Percentiles rank a stretch among this genome's conserved stretches.
These are phyloP conservation scores for Eclectus roratus DNA, from an alignment of 2,113 vertebrate genomes.

Conservation along the genomic window DNA sequence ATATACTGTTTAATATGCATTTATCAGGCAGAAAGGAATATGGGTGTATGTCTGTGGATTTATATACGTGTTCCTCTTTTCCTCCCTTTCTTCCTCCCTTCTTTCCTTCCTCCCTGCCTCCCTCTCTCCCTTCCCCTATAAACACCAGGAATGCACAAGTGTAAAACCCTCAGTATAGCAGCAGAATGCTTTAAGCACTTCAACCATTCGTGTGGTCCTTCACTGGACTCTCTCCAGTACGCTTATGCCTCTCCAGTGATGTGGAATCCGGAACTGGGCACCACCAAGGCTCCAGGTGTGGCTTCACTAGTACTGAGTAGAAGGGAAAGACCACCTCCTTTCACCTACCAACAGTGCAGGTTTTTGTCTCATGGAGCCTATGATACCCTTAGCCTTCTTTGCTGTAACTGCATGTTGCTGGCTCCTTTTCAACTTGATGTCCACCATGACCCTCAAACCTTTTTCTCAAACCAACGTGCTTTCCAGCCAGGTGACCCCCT, in stretches of 20 bases:
- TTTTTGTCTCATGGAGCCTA: fast-evolving
- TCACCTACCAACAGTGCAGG: fast-evolving
- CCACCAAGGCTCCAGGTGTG: fast-evolving
- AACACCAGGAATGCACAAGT: not conserved
- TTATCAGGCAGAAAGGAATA: not conserved
- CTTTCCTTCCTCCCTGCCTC: not conserved
- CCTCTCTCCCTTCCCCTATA: not conserved
- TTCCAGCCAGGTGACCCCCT: fast-evolving
- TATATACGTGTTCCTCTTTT: not conserved
- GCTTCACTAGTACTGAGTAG: fast-evolving
- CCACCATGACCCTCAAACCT: fast-evolving
- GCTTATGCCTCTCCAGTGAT: fast-evolving
- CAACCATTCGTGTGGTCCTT: fast-evolving
- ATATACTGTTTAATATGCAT: not conserved
- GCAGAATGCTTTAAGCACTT: not conserved
- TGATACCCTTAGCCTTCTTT: fast-evolving
- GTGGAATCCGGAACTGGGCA: fast-evolving
- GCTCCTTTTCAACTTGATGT: fast-evolving
- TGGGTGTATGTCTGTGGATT: not conserved
- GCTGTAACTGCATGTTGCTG: fast-evolving
- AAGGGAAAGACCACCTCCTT: fast-evolving
- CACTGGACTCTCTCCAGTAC: fast-evolving
- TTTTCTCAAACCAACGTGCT: fast-evolving
- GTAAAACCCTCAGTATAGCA: not conserved
- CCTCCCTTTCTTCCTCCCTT: too few species aligned